A percentile compares a stretch with the other conserved stretches of the same genome.
phyloP scores from a whole-genome alignment of 1,140 invertebrate genomes.

The Drosophila miranda region DNA sequence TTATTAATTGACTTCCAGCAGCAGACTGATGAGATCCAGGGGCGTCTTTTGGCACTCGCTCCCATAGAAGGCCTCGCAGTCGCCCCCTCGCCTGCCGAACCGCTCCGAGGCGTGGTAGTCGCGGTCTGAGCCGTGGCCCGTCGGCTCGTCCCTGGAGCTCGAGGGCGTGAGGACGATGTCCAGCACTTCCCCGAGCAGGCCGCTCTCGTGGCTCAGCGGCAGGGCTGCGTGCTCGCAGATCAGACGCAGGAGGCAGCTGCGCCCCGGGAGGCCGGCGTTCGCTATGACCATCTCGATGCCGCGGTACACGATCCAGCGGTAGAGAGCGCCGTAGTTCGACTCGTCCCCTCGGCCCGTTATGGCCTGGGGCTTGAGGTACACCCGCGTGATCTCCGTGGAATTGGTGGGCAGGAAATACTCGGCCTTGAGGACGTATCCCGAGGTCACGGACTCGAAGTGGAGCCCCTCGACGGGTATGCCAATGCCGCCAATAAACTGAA shows the following conservation, averaged over 20 bases:
- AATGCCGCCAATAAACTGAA: slow-evolving; percentile 79
- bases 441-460: slow-evolving; percentile 74
- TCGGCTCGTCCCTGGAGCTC: slow-evolving; percentile 48
- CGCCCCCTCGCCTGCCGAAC: slow-evolving; percentile 51
- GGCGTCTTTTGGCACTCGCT: slow-evolving; percentile 51
- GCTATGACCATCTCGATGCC: slow-evolving; percentile 69
- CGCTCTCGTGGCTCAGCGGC: slow-evolving; percentile 86
- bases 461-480: slow-evolving; percentile 77
- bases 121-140: slow-evolving; percentile 22
- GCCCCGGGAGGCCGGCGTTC: slow-evolving; percentile 85
- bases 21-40: slow-evolving; percentile 45
- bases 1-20: slow-evolving; percentile 53
- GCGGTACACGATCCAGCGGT: slow-evolving; percentile 77
- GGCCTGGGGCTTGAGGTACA: slow-evolving; percentile 60
- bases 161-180: slow-evolving; percentile 86
- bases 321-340: slow-evolving; percentile 41
- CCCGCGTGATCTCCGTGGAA: slow-evolving; percentile 54
- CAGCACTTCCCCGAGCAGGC: slow-evolving; percentile 87
- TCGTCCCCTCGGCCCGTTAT: slow-evolving; percentile 48
- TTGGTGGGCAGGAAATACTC: slow-evolving; percentile 77
- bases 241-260: slow-evolving; percentile 87
- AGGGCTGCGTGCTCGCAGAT: slow-evolving; percentile 89
- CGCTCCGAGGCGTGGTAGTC: slow-evolving; percentile 58
- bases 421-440: slow-evolving; percentile 79
- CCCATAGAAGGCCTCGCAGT: slow-evolving; percentile 42